Percentiles rank a stretch among this genome's conserved stretches.
These are phyloP conservation scores for Apis dorsata DNA, from an alignment of 1,140 invertebrate genomes.

Conservation along the genomic window DNA sequence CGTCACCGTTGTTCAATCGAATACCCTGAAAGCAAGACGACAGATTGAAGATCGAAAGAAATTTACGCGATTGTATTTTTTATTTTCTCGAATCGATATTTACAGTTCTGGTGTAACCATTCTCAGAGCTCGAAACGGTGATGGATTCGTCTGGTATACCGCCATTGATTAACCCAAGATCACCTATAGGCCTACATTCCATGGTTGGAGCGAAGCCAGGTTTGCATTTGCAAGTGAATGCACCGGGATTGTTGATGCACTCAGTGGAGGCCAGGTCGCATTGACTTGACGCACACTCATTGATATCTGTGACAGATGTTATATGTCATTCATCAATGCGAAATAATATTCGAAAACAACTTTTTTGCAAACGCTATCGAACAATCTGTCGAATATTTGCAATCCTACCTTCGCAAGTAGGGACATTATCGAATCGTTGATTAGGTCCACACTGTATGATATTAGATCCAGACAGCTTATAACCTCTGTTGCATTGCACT, in stretches of 20 bases:
- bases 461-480: conserved; percentile 90
- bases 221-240: conserved; percentile 95
- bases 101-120: conserved; percentile 90
- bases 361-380: neutral
- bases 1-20: conserved; percentile 89
- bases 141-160: conserved; percentile 95
- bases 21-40: conserved; percentile 82
- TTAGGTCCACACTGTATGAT: conserved; percentile 93
- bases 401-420: conserved; percentile 88
- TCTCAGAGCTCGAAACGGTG: conserved; percentile 90
- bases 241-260: conserved; percentile 94
- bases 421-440: conserved; percentile 91
- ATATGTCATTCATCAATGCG: neutral
- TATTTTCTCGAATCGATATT: conserved; percentile 33
- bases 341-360: no score
- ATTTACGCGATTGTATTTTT: neutral
- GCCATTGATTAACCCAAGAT: conserved; percentile 93
- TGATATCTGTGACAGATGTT: conserved; percentile 85
- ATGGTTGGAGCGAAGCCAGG: conserved; percentile 91
- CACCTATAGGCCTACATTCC: conserved; percentile 93
- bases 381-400: neutral
- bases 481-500: conserved; percentile 95
- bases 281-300: conserved; percentile 94
- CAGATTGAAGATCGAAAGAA: neutral
- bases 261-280: conserved; percentile 95